Evolutionary conservation across 1,140 invertebrate species (phyloP).

Genomic region (Parasteatoda tepidariorum): DNA sequence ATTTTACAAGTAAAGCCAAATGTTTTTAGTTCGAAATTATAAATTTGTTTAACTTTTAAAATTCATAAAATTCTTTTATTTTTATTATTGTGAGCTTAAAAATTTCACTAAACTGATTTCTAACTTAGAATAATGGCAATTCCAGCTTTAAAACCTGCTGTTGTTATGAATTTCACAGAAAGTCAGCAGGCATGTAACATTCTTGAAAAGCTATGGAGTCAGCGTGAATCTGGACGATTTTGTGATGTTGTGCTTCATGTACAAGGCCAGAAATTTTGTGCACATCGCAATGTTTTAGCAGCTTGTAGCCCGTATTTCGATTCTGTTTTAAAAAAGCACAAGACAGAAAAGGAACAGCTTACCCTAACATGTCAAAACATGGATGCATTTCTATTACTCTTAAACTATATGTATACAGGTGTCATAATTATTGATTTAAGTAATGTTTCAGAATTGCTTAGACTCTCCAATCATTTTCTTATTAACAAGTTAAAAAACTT

Average conservation of each 20-base stretch:
- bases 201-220: constrained; percentile 55
- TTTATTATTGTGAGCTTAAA: too few relatives aligned
- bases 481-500: constrained; percentile 74
- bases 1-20: too few relatives aligned
- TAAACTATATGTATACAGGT: constrained; percentile 76
- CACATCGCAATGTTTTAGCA: constrained; percentile 77
- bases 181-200: background rate
- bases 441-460: constrained; percentile 75
- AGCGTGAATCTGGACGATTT: constrained; percentile 71
- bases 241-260: constrained; percentile 76
- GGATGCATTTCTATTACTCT: constrained; percentile 68
- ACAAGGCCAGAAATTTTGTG: constrained; percentile 73
- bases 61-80: too few relatives aligned
- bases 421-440: constrained; percentile 73
- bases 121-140: background rate
- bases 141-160: background rate
- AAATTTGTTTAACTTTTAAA: too few relatives aligned
- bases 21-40: too few relatives aligned
- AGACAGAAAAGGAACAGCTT: constrained; percentile 73
- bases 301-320: constrained; percentile 78
- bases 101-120: too few relatives aligned
- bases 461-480: constrained; percentile 75
- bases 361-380: constrained; percentile 73
- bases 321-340: constrained; percentile 73
- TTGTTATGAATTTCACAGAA: constrained; percentile 22